Base-by-base conservation (phyloP, 2,113 vertebrate genomes). In the Calcarius ornatus region DNA sequence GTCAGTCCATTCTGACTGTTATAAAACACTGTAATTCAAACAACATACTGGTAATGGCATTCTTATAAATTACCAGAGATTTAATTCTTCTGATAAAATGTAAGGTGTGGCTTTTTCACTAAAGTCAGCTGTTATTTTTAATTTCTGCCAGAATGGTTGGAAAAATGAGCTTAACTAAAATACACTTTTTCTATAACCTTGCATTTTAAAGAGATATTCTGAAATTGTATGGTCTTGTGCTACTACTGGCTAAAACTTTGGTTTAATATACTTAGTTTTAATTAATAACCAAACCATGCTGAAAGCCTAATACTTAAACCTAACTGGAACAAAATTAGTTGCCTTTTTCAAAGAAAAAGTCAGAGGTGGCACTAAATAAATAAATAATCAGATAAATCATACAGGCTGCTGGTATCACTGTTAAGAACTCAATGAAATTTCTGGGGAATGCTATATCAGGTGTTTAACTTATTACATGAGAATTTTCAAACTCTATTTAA, bases 341-440 rank as follows among this genome's bases (percentile, higher is more conserved):
- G 40, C 3, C 24, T 43, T 27, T 11, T 19, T 9, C 1, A 0
- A 2, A 22, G 33, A 42, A 40, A 71, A n/a, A 66, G 21, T 19
- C 27, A 50, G 33, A 81, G 3, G 0, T 1, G 7, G 21, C 16
- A 63, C 10, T 15, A 84, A 61, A 42, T 43, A 63, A 65, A 76
- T 25, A 66, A 78, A 66, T 20, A 47, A 51, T 23, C 45, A 48
- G 38, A 43, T 35, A 64, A 64, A 80, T 57, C n/a, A 42, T 20
- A 56, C 6, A 78, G 22, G 6, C 12, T 73, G 37, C 37, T 76
- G 43, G 54, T 5, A 68, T 35, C 31, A 68, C 42, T 48, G 25
- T 59, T 59, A 68, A 65, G 24, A 71, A 54, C 17, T 42, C 54
- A 8, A 25, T 16, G 12, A 83, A 72, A 77, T 73, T 40, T 90